phyloP scores from a whole-genome alignment of 2,797 vertebrate species.

The Urosaurus nigricauda region DNA sequence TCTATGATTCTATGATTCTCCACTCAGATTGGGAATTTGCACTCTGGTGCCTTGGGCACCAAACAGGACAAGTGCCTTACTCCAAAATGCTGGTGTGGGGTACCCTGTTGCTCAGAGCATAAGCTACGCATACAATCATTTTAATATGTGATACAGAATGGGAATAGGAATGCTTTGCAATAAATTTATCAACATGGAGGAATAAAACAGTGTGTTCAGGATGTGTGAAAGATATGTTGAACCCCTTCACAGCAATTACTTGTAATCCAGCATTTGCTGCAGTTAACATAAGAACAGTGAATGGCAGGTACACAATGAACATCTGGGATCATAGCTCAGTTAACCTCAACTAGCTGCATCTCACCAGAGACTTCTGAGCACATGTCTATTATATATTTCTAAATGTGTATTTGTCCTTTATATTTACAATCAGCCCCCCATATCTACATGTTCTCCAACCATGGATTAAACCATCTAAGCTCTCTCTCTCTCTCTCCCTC shows the following conservation, averaged over 20 bases:
- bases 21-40: background rate
- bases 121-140: too few species aligned
- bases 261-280: background rate
- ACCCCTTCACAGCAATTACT: background rate
- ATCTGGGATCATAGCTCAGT: background rate
- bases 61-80: too few species aligned
- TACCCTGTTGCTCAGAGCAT: too few species aligned
- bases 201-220: background rate
- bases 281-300: background rate
- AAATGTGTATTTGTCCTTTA: background rate
- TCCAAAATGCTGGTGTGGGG: too few species aligned
- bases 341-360: background rate
- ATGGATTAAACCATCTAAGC: too few species aligned
- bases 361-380: background rate
- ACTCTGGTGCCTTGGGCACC: too few species aligned
- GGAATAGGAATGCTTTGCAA: background rate
- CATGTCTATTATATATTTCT: background rate
- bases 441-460: too few species aligned
- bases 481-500: too few species aligned
- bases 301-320: background rate
- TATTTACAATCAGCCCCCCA: background rate
- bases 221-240: too few species aligned
- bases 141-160: background rate
- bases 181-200: background rate
- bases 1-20: too few species aligned